A percentile compares a stretch with the other conserved stretches of the same genome.
Evolutionary conservation across 2,797 vertebrate species (phyloP).

Genomic region (Leuciscus waleckii): DNA sequence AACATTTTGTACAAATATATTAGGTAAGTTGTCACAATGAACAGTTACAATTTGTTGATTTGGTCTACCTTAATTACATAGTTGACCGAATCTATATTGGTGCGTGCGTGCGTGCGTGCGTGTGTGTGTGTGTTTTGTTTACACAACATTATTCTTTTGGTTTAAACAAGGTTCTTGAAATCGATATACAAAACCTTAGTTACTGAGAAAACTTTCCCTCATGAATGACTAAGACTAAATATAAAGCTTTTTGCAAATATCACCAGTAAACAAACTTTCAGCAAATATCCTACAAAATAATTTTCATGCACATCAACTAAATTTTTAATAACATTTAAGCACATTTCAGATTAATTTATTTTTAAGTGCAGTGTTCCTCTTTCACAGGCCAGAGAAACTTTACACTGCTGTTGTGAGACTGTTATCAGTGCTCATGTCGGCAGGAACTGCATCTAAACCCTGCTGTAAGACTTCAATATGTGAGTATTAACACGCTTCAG

Average conservation of each 20-base stretch:
- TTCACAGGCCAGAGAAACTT: constrained; percentile 74
- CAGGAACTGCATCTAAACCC: constrained; percentile 80
- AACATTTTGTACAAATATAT: not conserved
- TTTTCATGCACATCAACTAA: not conserved
- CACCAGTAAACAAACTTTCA: not conserved
- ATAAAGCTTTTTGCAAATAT: not conserved
- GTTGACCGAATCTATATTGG: not conserved
- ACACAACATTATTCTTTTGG: not conserved
- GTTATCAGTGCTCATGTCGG: constrained; percentile 76
- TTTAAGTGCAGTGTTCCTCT: constrained; percentile 47
- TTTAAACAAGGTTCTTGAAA: not conserved
- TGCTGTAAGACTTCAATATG: constrained; percentile 82
- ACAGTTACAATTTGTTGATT: not conserved
- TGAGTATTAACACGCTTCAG: constrained; percentile 84
- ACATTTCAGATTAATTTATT: constrained; percentile 11
- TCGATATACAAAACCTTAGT: not conserved
- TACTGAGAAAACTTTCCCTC: not conserved
- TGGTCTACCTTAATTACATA: not conserved
- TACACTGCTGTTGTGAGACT: constrained; percentile 73
- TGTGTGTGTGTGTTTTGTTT: not conserved
- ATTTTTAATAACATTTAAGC: not conserved
- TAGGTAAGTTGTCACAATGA: not conserved
- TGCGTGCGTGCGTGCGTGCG: not conserved
- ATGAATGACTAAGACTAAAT: not conserved
- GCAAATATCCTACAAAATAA: not conserved